phyloP scores from a whole-genome alignment of 2,113 vertebrate genomes.

The Sceloporus tristichus region DNA sequence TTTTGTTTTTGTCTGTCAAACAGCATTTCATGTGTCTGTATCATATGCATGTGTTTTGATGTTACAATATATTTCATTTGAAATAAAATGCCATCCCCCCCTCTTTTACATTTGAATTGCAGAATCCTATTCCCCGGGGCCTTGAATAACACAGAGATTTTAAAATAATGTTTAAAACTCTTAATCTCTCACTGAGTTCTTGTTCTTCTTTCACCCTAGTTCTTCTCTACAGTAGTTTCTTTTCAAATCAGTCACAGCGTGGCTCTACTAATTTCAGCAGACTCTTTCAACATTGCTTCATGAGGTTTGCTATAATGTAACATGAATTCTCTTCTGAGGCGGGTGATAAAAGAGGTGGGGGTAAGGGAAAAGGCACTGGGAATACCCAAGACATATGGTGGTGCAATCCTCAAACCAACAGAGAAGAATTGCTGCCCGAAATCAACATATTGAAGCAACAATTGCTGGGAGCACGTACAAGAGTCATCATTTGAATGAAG shows the following conservation, averaged over 20 bases:
- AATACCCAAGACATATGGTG: constrained; percentile 56
- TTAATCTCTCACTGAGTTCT: constrained; percentile 26
- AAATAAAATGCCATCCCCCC: constrained; percentile 17
- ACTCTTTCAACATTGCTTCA: constrained; percentile 53
- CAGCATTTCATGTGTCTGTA: rapidly evolving
- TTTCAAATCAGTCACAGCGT: constrained; percentile 49
- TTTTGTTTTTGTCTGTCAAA: constrained; percentile 7
- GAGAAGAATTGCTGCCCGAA: constrained; percentile 34
- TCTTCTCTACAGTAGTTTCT: constrained; percentile 46
- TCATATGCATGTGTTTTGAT: neutral
- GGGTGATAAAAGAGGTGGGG: constrained; percentile 45
- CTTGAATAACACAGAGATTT: constrained; percentile 25
- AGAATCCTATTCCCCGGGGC: constrained; percentile 13
- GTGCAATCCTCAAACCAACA: constrained; percentile 44
- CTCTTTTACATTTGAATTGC: constrained; percentile 18
- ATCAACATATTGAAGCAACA: neutral
- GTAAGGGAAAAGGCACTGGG: constrained; percentile 27
- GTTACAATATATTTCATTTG: neutral
- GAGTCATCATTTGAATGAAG: constrained; percentile 49
- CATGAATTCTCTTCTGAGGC: constrained; percentile 48
- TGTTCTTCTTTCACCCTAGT: neutral
- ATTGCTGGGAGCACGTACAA: constrained; percentile 32
- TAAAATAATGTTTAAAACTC: neutral
- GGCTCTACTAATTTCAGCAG: constrained; percentile 58
- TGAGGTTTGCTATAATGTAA: constrained; percentile 48